Evolutionary conservation across 2,797 vertebrate genomes (phyloP).

Genomic region (Cossypha polioptera): DNA sequence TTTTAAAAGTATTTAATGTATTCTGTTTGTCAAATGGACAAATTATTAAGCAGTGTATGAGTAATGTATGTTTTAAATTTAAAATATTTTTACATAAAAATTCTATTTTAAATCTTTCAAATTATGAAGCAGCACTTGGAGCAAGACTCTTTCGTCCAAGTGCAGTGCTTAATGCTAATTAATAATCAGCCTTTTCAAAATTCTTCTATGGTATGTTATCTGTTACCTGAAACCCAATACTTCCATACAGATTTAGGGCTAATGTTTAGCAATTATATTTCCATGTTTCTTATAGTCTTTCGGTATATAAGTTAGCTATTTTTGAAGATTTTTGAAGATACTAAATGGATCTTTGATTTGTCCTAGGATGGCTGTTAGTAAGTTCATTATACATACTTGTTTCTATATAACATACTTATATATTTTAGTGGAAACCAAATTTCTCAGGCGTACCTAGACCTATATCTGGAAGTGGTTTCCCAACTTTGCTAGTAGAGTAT

Average conservation of each 20-base stretch:
- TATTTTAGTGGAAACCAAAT: background rate
- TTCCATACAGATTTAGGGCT: background rate
- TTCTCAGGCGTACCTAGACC: background rate
- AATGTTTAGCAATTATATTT: background rate
- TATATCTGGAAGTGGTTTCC: background rate
- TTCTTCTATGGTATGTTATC: background rate
- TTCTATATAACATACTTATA: background rate
- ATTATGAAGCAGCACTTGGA: background rate
- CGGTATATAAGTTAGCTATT: background rate
- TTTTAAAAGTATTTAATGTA: background rate
- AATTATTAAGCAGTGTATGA: background rate
- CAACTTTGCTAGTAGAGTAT: background rate
- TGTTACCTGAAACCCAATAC: background rate
- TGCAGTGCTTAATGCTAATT: background rate
- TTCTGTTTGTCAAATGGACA: background rate
- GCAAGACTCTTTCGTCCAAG: background rate
- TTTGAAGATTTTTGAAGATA: background rate
- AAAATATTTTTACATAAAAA: background rate
- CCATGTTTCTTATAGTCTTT: background rate
- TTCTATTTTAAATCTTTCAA: background rate
- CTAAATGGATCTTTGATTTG: background rate
- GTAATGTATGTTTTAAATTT: background rate
- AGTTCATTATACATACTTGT: rapidly evolving
- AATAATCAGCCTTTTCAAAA: background rate
- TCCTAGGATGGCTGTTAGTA: background rate